Evolutionary conservation across 2,113 vertebrate species (phyloP).

Genomic region (Equus przewalskii): DNA sequence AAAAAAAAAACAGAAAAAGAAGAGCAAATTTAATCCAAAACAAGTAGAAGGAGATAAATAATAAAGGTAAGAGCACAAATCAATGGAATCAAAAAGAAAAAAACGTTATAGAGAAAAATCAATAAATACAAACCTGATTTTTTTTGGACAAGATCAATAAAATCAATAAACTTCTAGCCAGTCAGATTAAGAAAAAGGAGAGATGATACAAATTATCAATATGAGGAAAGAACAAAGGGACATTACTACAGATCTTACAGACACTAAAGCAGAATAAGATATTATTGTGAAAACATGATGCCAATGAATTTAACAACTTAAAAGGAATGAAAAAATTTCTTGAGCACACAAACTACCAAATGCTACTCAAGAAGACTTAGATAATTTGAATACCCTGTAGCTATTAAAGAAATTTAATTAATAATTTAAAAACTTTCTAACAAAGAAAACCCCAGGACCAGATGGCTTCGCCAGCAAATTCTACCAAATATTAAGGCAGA

Average conservation of each 20-base stretch:
- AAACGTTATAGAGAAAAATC: neutral
- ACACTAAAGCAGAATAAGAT: neutral
- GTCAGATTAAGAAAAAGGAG: neutral
- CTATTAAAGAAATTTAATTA: neutral
- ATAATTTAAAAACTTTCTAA: neutral
- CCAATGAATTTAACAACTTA: neutral
- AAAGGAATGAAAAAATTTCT: neutral
- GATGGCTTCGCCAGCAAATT: neutral
- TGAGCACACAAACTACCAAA: neutral
- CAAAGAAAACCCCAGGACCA: neutral
- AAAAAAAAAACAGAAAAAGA: neutral
- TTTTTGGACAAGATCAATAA: neutral
- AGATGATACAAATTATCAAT: slow-evolving; percentile 4
- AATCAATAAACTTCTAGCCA: neutral
- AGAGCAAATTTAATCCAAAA: neutral
- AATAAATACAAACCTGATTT: neutral
- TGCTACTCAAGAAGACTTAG: neutral
- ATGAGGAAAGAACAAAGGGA: neutral
- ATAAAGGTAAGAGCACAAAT: neutral
- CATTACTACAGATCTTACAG: neutral
- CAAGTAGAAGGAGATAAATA: neutral
- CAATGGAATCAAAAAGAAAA: neutral
- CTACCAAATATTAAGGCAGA: neutral
- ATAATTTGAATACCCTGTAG: neutral
- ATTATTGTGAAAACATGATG: neutral